Evolutionary conservation across 1,140 invertebrate species (phyloP).

Genomic region (Aphaenogaster floridana): DNA sequence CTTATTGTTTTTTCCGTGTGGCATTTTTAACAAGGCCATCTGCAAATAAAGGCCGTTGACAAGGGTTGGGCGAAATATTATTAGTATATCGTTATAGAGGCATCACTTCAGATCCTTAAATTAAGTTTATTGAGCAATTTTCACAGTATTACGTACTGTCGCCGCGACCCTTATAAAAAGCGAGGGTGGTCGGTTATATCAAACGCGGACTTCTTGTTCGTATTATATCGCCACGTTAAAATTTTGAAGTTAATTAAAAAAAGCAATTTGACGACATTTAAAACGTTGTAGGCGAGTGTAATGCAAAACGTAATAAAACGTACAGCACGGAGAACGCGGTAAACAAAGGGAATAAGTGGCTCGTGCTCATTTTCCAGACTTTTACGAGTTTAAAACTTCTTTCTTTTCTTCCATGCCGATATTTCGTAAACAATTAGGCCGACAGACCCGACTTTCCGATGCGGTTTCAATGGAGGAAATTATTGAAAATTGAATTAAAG

Average conservation of each 20-base stretch:
- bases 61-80: slow-evolving; percentile 72
- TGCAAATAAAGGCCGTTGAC: slow-evolving; percentile 59
- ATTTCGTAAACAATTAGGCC: slow-evolving; percentile 72
- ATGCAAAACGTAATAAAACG: slow-evolving; percentile 52
- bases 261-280: slow-evolving; percentile 59
- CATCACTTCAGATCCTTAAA: slow-evolving; percentile 76
- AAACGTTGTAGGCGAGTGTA: slow-evolving; percentile 37
- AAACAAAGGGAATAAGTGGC: slow-evolving; percentile 72
- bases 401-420: slow-evolving; percentile 12
- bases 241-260: slow-evolving; percentile 64
- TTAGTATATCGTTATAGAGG: slow-evolving; percentile 79
- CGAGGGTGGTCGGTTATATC: slow-evolving; percentile 66
- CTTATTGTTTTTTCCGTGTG: background rate
- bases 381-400: slow-evolving; percentile 71
- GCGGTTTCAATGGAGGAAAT: background rate
- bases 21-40: slow-evolving; percentile 31
- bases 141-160: slow-evolving; percentile 75
- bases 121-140: slow-evolving; percentile 82
- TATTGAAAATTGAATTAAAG: background rate
- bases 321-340: slow-evolving; percentile 51
- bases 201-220: slow-evolving; percentile 21
- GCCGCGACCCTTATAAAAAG: slow-evolving; percentile 74
- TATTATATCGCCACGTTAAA: slow-evolving; percentile 58
- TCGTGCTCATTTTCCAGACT: slow-evolving; percentile 59
- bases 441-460: background rate